Percentiles rank a stretch among this genome's conserved stretches.
Evolutionary conservation across 2,113 vertebrate genomes (phyloP).

Genomic region (Gobiocypris rarus): DNA sequence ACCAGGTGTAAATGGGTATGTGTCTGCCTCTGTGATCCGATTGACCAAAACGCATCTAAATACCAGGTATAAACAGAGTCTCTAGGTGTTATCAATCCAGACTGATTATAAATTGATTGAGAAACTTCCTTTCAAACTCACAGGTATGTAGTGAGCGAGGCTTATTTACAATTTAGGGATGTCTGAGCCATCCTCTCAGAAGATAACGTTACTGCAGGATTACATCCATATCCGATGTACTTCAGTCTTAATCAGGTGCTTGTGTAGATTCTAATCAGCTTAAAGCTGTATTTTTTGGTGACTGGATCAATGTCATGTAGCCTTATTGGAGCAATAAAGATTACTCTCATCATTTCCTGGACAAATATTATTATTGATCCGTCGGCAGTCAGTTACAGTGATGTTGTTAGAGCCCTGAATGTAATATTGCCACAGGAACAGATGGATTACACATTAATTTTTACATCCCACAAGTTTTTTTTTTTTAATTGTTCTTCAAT

Average conservation of each 20-base stretch:
- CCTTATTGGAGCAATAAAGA: not conserved
- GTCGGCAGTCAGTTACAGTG: not conserved
- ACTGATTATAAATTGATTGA: not conserved
- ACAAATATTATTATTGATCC: conserved; percentile 17
- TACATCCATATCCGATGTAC: not conserved
- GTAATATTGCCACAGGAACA: conserved; percentile 9
- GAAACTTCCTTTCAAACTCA: not conserved
- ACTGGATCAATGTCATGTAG: conserved; percentile 27
- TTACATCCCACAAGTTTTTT: not conserved
- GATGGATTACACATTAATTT: not conserved
- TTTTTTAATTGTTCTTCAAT: not conserved
- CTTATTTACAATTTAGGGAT: conserved; percentile 1
- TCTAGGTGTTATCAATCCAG: not conserved
- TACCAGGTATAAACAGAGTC: too few species aligned
- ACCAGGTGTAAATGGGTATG: too few species aligned
- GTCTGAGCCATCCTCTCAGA: not conserved
- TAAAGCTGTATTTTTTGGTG: conserved; percentile 17
- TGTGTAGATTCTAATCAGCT: conserved; percentile 28
- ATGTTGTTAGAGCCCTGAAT: not conserved
- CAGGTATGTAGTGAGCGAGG: not conserved
- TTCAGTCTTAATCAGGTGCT: conserved; percentile 23
- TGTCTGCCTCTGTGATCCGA: too few species aligned
- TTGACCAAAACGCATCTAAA: too few species aligned
- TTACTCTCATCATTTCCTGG: conserved; percentile 9
- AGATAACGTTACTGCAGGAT: conserved; percentile 9